Evolutionary conservation across 2,113 vertebrate genomes (phyloP).

Genomic region (Puntigrus tetrazona): DNA sequence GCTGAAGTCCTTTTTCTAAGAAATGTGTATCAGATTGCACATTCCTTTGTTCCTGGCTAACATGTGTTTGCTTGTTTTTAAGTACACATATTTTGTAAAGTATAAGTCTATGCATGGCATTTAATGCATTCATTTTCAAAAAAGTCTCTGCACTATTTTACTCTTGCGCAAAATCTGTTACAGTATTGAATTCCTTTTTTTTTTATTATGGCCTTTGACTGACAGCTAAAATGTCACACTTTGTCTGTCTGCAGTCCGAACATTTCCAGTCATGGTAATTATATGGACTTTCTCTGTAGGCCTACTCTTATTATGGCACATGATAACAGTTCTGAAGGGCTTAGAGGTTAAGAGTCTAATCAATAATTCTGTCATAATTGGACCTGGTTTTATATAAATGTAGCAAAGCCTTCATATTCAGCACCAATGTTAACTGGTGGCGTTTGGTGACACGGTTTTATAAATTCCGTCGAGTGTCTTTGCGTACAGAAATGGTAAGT

Average conservation of each 20-base stretch:
- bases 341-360: constrained; percentile 84
- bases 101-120: too few species aligned
- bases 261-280: constrained; percentile 92
- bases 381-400: constrained; percentile 44
- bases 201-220: constrained; percentile 88
- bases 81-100: too few species aligned
- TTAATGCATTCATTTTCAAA: too few species aligned
- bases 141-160: background rate
- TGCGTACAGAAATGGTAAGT: constrained; percentile 69
- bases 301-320: constrained; percentile 82
- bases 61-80: too few species aligned
- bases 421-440: background rate
- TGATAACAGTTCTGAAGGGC: constrained; percentile 80
- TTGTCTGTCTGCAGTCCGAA: constrained; percentile 87
- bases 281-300: constrained; percentile 83
- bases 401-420: constrained; percentile 69
- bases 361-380: constrained; percentile 86
- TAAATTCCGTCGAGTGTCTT: background rate
- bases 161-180: background rate
- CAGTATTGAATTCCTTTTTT: constrained; percentile 85
- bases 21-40: background rate
- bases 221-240: constrained; percentile 94
- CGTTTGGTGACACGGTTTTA: constrained; percentile 35
- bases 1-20: too few species aligned
- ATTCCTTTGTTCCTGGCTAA: background rate